Evolutionary conservation across 2,888 invertebrate genomes (phyloP).

Genomic region (Tolmerus cingulatus): DNA sequence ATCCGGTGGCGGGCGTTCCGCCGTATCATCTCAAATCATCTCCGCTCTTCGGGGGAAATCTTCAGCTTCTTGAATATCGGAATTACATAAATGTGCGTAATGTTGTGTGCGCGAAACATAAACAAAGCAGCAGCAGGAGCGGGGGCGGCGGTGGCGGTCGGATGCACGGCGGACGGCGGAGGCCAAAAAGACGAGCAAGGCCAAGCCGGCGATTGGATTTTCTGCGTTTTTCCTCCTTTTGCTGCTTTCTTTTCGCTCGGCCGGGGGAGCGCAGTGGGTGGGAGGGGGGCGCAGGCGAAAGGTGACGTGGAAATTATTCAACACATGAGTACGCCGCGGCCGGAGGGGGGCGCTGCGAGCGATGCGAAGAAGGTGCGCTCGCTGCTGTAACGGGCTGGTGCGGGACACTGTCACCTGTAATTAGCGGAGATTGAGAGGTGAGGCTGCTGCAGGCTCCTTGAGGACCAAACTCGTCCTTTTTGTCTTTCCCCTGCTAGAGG

Average conservation of each 20-base stretch:
- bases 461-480: background rate
- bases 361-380: constrained; percentile 7
- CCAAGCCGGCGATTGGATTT: background rate
- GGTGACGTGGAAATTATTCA: constrained; percentile 29
- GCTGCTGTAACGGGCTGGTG: constrained; percentile 44
- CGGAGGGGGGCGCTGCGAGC: background rate
- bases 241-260: background rate
- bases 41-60: background rate
- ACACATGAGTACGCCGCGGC: background rate
- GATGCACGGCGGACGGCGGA: background rate
- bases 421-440: constrained; percentile 36
- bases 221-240: background rate
- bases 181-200: constrained; percentile 9
- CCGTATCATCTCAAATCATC: constrained; percentile 2
- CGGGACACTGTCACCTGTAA: constrained; percentile 43
- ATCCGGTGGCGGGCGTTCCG: background rate
- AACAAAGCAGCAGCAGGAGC: background rate
- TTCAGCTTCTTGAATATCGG: constrained; percentile 42
- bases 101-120: constrained; percentile 59
- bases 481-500: background rate
- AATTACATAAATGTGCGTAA: constrained; percentile 62
- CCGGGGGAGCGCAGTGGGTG: background rate
- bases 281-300: background rate
- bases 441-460: background rate
- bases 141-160: background rate